phyloP scores from a whole-genome alignment of 2,888 invertebrate genomes.

The Rotaria sp. region DNA sequence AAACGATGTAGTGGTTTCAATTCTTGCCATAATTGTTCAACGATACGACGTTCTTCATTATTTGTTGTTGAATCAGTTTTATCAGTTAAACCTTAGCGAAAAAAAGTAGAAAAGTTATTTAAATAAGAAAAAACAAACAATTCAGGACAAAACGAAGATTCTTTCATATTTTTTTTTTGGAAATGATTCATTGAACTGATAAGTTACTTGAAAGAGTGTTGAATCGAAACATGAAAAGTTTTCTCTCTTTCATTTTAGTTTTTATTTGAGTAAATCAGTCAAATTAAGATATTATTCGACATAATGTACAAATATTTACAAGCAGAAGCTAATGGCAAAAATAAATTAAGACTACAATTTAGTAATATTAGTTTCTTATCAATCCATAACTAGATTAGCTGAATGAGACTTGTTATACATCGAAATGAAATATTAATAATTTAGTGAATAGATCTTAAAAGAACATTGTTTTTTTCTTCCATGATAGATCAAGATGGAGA shows the following conservation, averaged over 20 bases:
- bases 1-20: constrained; percentile 68
- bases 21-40: constrained; percentile 42
- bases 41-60: not conserved
- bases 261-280: not conserved
- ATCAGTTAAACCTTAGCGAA: not conserved
- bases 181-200: not conserved
- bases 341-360: no score
- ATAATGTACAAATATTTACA: not conserved
- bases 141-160: not conserved
- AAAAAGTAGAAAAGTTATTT: not conserved
- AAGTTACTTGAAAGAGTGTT: not conserved
- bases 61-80: not conserved
- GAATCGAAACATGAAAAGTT: not conserved
- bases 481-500: no score
- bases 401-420: no score
- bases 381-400: no score
- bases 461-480: no score
- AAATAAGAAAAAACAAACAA: not conserved
- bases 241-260: no score
- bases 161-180: not conserved
- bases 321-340: not conserved
- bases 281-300: not conserved
- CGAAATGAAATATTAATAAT: no score
- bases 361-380: no score
- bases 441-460: no score